A percentile compares a stretch with the other conserved stretches of the same genome.
Evolutionary conservation across 2,797 vertebrate genomes (phyloP).

Genomic region (Xenopus petersii): DNA sequence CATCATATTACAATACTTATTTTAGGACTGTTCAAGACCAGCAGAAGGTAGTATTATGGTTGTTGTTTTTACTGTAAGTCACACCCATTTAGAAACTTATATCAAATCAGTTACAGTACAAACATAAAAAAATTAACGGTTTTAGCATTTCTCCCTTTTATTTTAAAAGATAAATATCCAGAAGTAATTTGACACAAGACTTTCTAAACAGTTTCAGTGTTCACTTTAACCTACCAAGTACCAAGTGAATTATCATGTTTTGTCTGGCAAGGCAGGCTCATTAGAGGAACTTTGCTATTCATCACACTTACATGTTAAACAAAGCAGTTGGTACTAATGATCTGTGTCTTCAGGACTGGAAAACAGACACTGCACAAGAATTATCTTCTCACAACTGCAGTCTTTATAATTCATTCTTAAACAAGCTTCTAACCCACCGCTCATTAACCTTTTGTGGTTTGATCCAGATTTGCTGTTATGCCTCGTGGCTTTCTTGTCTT

Average conservation of each 20-base stretch:
- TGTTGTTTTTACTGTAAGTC: no score
- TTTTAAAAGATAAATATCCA: not conserved
- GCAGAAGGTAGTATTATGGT: no score
- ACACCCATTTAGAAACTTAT: no score
- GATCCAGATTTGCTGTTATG: slow-evolving; percentile 56
- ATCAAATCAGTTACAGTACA: no score
- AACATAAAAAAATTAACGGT: no score
- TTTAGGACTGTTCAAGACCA: no score
- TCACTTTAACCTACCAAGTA: slow-evolving; percentile 7
- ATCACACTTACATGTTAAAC: slow-evolving; percentile 66
- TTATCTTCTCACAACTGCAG: slow-evolving; percentile 57
- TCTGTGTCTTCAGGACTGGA: slow-evolving; percentile 60
- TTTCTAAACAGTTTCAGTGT: not conserved
- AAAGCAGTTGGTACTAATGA: slow-evolving; percentile 57
- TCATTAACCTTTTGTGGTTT: slow-evolving; percentile 70
- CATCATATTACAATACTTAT: no score
- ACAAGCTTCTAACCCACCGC: slow-evolving; percentile 58
- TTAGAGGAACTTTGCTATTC: slow-evolving; percentile 32
- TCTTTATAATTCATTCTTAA: slow-evolving; percentile 60
- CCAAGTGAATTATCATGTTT: slow-evolving; percentile 8
- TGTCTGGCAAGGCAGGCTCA: slow-evolving; percentile 7
- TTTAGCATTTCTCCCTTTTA: no score
- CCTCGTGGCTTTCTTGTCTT: slow-evolving; percentile 44
- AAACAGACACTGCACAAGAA: slow-evolving; percentile 53
- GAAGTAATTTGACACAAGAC: slow-evolving; percentile 5